Percentiles rank a stretch among this genome's conserved stretches.
phyloP scores from a whole-genome alignment of 2,113 vertebrate species.

The Penelope pileata region DNA sequence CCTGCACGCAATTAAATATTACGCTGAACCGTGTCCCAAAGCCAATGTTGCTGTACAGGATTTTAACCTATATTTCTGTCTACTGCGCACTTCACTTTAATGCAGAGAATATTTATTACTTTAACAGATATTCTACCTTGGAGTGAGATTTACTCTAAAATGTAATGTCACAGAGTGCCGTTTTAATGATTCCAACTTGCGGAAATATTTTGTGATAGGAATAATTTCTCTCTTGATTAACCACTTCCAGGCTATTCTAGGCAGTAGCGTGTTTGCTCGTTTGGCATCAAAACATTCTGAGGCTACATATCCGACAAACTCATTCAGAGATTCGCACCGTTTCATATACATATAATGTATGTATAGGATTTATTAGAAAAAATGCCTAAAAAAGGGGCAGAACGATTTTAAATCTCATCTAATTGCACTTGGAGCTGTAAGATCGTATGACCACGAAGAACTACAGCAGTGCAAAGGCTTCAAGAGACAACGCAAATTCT shows the following conservation, averaged over 20 bases:
- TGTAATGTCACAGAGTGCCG: not conserved
- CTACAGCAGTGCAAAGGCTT: not conserved
- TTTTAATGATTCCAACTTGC: conserved; percentile 1
- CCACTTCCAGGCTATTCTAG: not conserved
- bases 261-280: not conserved
- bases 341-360: not conserved
- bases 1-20: not conserved
- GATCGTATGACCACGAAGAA: not conserved
- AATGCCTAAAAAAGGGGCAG: not conserved
- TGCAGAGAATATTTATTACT: conserved; percentile 22
- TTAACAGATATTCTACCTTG: not conserved
- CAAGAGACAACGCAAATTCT: not conserved
- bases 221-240: not conserved
- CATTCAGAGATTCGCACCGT: not conserved
- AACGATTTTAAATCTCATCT: not conserved
- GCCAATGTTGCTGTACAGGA: not conserved
- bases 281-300: not conserved
- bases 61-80: conserved; percentile 41
- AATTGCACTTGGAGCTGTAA: not conserved
- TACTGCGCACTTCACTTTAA: not conserved
- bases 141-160: conserved; percentile 2
- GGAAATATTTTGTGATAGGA: not conserved
- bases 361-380: not conserved
- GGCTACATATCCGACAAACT: not conserved
- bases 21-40: conserved; percentile 8